phyloP scores from a whole-genome alignment of 1,140 invertebrate genomes.

The Brachystomella parvula region DNA sequence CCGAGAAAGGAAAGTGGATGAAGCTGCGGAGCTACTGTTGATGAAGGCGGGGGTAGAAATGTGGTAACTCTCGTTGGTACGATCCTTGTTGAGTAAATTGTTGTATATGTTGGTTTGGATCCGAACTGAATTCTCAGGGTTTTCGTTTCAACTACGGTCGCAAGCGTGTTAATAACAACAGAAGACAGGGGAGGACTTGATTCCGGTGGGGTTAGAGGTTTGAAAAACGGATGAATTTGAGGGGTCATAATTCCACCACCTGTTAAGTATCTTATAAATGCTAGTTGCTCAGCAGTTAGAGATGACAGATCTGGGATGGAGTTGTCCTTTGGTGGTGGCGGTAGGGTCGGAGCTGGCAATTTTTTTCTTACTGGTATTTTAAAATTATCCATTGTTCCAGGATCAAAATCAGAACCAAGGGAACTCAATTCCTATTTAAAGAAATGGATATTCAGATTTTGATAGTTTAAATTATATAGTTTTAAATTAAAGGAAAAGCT shows the following conservation, averaged over 20 bases:
- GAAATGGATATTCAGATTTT: not conserved
- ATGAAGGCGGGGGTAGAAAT: conserved; percentile 65
- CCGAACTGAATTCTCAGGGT: conserved; percentile 77
- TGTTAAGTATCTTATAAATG: conserved; percentile 45
- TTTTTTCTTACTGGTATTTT: conserved; percentile 21
- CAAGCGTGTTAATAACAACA: conserved; percentile 65
- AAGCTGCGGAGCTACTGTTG: conserved; percentile 52
- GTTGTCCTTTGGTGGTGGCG: conserved; percentile 28
- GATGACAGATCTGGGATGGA: conserved; percentile 42
- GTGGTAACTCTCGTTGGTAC: conserved; percentile 73
- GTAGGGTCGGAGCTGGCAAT: conserved; percentile 39
- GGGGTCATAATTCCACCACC: conserved; percentile 41
- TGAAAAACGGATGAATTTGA: conserved; percentile 3
- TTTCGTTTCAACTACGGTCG: conserved; percentile 71
- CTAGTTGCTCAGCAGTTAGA: conserved; percentile 60
- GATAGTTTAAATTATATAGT: not conserved
- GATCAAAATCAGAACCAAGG: conserved; percentile 59
- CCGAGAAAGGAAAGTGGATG: too few relatives aligned
- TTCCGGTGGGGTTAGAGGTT: conserved; percentile 49
- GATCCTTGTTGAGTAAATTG: conserved; percentile 71
- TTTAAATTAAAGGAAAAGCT: conserved; percentile 25
- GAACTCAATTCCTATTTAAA: conserved; percentile 51
- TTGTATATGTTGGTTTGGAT: conserved; percentile 77
- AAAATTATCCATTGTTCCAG: conserved; percentile 60
- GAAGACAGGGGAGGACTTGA: conserved; percentile 72